phyloP scores from a whole-genome alignment of 2,113 vertebrate species.

The Macrotis lagotis region DNA sequence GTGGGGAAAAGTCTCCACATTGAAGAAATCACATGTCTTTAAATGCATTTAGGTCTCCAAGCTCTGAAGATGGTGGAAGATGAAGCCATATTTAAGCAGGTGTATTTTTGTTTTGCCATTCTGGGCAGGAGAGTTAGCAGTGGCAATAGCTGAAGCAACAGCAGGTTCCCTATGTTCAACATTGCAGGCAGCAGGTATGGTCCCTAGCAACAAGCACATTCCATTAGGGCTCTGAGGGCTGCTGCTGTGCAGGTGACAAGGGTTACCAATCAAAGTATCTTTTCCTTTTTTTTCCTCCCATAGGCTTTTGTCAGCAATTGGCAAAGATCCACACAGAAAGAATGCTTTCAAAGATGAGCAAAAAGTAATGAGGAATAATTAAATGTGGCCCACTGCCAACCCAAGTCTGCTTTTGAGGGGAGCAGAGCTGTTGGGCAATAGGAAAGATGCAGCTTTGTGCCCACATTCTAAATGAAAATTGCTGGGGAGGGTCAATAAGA shows the following conservation, averaged over 20 bases:
- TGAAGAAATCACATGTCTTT: not conserved
- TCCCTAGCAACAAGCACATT: conserved; percentile 34
- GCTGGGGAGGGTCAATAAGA: conserved; percentile 50
- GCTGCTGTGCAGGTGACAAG: conserved; percentile 21
- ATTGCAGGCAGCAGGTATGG: conserved; percentile 18
- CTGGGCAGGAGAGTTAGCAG: not conserved
- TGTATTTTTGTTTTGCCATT: not conserved
- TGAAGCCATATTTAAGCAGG: not conserved
- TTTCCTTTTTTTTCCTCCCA: not conserved
- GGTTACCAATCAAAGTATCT: conserved; percentile 63
- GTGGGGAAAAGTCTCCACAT: not conserved
- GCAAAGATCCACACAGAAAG: conserved; percentile 64
- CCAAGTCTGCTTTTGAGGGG: conserved; percentile 12
- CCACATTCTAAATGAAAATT: conserved; percentile 60
- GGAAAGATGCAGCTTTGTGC: conserved; percentile 38
- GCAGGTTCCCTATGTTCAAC: conserved; percentile 12
- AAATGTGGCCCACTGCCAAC: conserved; percentile 67
- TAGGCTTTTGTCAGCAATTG: conserved; percentile 75
- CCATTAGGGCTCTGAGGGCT: conserved; percentile 13
- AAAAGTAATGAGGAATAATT: conserved; percentile 76
- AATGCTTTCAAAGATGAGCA: conserved; percentile 58
- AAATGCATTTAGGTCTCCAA: not conserved
- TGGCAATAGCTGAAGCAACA: not conserved
- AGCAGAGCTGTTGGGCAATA: conserved; percentile 41
- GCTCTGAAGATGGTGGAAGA: not conserved